phyloP scores from a whole-genome alignment of 2,888 invertebrate genomes.

The Magallana nippona region DNA sequence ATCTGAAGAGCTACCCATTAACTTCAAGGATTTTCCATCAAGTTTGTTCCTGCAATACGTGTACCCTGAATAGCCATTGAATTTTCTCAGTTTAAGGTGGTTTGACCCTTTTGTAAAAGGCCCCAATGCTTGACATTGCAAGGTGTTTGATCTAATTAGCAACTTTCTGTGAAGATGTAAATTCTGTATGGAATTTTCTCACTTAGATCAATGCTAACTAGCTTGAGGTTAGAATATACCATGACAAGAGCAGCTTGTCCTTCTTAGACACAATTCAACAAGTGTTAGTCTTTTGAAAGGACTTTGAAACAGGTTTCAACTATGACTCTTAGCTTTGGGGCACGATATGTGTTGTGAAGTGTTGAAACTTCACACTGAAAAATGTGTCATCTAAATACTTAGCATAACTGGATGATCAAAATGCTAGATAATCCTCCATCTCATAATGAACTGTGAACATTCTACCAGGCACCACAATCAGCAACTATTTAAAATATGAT shows the following conservation, averaged over 20 bases:
- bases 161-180: slow-evolving; percentile 9
- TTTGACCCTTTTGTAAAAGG: not conserved
- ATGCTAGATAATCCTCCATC: not conserved
- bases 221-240: slow-evolving; percentile 30
- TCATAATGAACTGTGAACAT: not conserved
- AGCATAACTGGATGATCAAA: slow-evolving; percentile 18
- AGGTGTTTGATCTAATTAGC: slow-evolving; percentile 32
- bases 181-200: slow-evolving; percentile 21
- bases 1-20: not conserved
- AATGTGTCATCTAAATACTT: slow-evolving; percentile 11
- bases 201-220: not conserved
- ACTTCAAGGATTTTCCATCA: not conserved
- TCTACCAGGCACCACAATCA: not conserved
- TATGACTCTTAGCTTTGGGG: not conserved
- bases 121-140: slow-evolving; percentile 5
- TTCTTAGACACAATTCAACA: not conserved
- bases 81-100: not conserved
- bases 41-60: not conserved
- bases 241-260: not conserved
- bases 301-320: not conserved
- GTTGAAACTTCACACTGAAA: not conserved
- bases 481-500: not conserved
- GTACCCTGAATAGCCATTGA: not conserved
- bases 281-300: not conserved
- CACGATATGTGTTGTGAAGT: not conserved